Evolutionary conservation across 2,113 vertebrate genomes (phyloP), one percentile per base, ranked within the genome.

Genomic region (Caranx ignobilis): DNA sequence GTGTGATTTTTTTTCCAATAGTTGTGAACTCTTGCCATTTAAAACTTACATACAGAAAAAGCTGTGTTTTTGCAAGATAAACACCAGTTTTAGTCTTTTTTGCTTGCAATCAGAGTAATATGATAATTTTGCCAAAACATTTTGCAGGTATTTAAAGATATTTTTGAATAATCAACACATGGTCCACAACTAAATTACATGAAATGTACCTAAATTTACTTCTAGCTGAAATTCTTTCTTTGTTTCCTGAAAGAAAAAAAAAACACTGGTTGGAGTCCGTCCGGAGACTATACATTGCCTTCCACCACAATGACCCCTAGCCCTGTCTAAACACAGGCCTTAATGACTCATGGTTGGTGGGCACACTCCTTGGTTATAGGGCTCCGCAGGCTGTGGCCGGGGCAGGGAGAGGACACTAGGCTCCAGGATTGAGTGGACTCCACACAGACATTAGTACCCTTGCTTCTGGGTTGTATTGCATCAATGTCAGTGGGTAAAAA

Each of bases 401-500:
- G 84, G 86, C 76, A 82, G 74, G 13, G 54, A 87, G 78, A 88
- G 82, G 83, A 88, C 90, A 86, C 84, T 69, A 75, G 85, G 78
- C 85, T 75, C 56, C 61, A 84, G 89, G 85, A 91, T 91, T 87
- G 89, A 89, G 81, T 89, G 93, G 92, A 84, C 88, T 90, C 91
- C 77, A 92, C 85, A 89, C 80, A 86, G 82, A 93, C 92, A 95
- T 95, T 95, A 95, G 91, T 72, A 82, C 79, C 82, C 67, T 93
- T 84, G 92, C 95, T 94, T 83, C 91, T 82, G 91, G 94, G 88
- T 91, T 89, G 87, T 81, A 88, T 91, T 94, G 94, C 88, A 94
- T 95, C 93, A 90, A 88, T 90, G 94, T 95, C 95, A 92, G 6
- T 72, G 88, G 91, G 85, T 94, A 95, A 96, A 94, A 95, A 95